Conservation (phyloP, 2,797 vertebrate genomes). For the Heteromormyrus szaboi region DNA sequence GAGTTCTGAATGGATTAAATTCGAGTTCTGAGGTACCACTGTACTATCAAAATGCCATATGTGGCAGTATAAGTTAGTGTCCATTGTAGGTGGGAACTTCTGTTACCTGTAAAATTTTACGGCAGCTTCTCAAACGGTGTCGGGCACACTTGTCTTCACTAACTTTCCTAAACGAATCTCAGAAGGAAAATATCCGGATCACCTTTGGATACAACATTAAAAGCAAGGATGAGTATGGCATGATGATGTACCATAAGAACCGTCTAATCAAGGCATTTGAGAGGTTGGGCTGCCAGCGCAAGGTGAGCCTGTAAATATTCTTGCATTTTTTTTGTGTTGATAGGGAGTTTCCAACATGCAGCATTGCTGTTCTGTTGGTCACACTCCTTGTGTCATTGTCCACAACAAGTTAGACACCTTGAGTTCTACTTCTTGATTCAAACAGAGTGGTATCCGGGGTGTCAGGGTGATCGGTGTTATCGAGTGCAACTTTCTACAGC, state of each 20-base stretch:
- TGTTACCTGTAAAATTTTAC: not conserved
- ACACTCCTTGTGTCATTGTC: not conserved
- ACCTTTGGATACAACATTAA: conserved; percentile 92
- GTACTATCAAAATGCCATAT: not conserved
- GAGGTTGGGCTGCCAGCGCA: conserved; percentile 82
- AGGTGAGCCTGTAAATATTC: conserved; percentile 53
- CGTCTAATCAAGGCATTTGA: conserved; percentile 93
- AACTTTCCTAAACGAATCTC: conserved; percentile 59
- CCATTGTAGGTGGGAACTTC: not conserved
- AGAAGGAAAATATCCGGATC: conserved; percentile 70
- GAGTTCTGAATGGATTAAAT: too few relatives aligned
- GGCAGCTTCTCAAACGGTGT: not conserved
- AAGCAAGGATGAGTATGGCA: conserved; percentile 88
- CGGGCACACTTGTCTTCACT: not conserved
- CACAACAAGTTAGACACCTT: not conserved
- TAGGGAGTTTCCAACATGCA: not conserved
- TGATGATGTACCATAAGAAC: conserved; percentile 98
- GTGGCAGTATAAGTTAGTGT: not conserved
- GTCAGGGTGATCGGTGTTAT: conserved; percentile 89
- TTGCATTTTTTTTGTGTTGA: not conserved
- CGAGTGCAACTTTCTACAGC: conserved; percentile 86
- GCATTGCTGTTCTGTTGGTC: not conserved
- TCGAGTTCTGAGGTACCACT: too few relatives aligned
- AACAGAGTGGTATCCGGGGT: conserved; percentile 77
- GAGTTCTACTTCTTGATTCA: conserved; percentile 19